Evolutionary conservation across 2,888 invertebrate species (phyloP), one percentile per base, ranked within the genome.

Genomic region (Caenorhabditis virilis): DNA sequence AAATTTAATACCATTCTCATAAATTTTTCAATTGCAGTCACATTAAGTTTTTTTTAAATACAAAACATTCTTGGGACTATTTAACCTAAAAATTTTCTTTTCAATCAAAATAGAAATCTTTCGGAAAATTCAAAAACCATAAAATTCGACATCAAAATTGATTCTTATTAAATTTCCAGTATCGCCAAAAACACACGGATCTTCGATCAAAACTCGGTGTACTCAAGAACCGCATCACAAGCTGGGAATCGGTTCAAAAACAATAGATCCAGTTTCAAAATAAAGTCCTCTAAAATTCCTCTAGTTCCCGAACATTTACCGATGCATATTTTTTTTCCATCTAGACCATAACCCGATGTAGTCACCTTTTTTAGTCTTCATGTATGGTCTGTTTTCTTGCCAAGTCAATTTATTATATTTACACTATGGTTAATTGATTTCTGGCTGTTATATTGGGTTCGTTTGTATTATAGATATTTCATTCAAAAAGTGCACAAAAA

Each of bases 171-270:
- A 63, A 51, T 27, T 58, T 70, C 15, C 49, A 69, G 59, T 61
- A 56, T 39, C 77, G 77, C 16, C 74, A 72, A 51, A 66, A 62
- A 33, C 78, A 78, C 52, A 58, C 74, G 7, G 75, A 76, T 54
- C 64, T 78, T 25, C 70, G 74, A 9, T 66, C 75, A 1, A 78
- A 78, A 48, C 46, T 78, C 47, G 61, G 64, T 16, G 68, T 77
- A 20, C 51, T 78, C 42, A 78, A 78, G 48, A 60, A 57, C 42
- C 66, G 76, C 16, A 66, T 78, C 38, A 49, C 54, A 16, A 65
- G 58, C n/a, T 78, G 78, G 77, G 72, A 63, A 54, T 15, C 7
- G 30, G 6, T 30, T 9, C 30, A 30, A 30, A 6, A 30, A 13
- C 30, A 13, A 6, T 13, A 30, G 30, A n/a, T n/a, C n/a, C n/a